Evolutionary conservation across 1,140 invertebrate species (phyloP), one percentile per base, ranked within the genome.

Genomic region (Lepidostoma basale): DNA sequence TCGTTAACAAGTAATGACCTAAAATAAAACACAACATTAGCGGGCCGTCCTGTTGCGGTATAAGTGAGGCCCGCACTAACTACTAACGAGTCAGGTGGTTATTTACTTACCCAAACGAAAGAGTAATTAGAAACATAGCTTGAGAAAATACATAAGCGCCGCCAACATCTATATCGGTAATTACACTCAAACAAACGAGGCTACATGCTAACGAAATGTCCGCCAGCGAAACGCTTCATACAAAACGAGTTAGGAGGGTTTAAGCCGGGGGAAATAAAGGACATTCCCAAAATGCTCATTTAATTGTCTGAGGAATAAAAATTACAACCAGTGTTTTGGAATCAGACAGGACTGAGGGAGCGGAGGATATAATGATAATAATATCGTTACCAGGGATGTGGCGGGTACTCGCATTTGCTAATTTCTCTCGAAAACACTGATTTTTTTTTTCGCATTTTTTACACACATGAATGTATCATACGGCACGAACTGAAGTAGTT

Each of bases 101-200:
- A 67, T 70, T 70, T 70, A 70, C 68, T 66, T 42, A 47, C 68
- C 68, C 54, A 52, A 62, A 64, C 68, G 68, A 70, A 70, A 70
- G 68, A 70, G 68, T 67, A 70, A 70, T 70, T 70, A 70, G 63
- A 69, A 68, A 70, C 63, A 60, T 67, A 42, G 68, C 68, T 49
- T 54, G 56, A 65, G 68, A 67, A 44, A 66, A 62, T 30, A 30
- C 40, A 28, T 47, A 60, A 44, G 10, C 39, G 33, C 36, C 0
- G 12, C 22, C 23, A 56, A n/a, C 45, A 60, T 39, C 25, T 68
- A 67, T 28, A 44, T 28, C 16, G 40, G 30, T 67, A 62, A 68
- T 68, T 68, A 62, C 66, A 62, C 23, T 23, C 44, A 52, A 25
- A 36, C 66, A 59, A 59, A 36, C 65, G n/a, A 49, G 39, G 14